phyloP scores from a whole-genome alignment of 2,888 invertebrate species.

The Frankliniella intonsa region DNA sequence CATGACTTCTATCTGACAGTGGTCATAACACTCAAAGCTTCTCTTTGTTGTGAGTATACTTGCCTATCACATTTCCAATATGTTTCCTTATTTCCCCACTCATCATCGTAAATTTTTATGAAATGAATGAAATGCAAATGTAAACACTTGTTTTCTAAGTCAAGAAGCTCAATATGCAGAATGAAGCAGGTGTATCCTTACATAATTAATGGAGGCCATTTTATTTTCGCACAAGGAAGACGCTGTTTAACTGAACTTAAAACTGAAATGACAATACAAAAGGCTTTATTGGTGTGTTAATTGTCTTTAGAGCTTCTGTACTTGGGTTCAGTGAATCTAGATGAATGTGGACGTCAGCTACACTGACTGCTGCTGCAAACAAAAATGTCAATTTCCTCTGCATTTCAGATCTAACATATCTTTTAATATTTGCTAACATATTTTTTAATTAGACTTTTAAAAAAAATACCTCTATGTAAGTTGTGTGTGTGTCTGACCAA shows the following conservation, averaged over 20 bases:
- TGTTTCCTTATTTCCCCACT: too few species aligned
- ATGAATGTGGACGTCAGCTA: too few species aligned
- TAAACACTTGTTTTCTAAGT: neutral
- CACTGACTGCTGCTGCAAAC: too few species aligned
- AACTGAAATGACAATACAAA: neutral
- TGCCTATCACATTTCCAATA: neutral
- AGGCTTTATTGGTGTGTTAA: neutral
- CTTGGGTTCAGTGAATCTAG: too few species aligned
- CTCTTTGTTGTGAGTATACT: neutral
- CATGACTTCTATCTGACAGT: neutral
- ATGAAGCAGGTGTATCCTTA: neutral
- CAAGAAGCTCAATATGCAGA: neutral
- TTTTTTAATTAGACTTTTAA: neutral
- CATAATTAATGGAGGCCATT: neutral
- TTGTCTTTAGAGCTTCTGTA: neutral
- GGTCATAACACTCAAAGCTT: neutral
- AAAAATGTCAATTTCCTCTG: neutral
- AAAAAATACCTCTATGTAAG: too few species aligned
- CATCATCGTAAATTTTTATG: too few species aligned
- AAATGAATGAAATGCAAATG: neutral
- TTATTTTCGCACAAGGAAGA: neutral
- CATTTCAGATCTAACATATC: neutral
- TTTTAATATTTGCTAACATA: slow-evolving; percentile 16
- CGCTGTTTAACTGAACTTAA: neutral
- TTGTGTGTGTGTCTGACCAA: too few species aligned